Evolutionary conservation across 2,113 vertebrate genomes (phyloP), one percentile per base, ranked within the genome.

Genomic region (Hippocampus guttulatus): DNA sequence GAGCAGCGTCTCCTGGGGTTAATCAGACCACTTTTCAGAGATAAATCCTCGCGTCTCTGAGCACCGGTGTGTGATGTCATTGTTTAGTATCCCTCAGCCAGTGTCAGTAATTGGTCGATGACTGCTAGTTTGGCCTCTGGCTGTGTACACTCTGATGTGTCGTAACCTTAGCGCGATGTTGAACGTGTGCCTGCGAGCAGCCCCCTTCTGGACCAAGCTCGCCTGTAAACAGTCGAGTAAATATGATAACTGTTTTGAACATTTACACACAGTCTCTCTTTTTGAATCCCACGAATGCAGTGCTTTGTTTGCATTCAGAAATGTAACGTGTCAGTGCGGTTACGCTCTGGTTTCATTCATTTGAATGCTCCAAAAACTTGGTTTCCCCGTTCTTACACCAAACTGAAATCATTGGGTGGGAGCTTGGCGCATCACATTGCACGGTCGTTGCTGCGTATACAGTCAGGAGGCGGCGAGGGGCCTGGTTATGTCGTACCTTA

Each of bases 71-170:
- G 52, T 89, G 87, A 89, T 86, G 84, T 91, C 88, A 89, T 92
- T 90, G 88, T 89, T 88, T 90, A 90, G 88, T 82, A 89, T 90
- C 81, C 80, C 68, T 70, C 78, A 66, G 81, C 76, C 77, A 73
- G 76, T 78, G 84, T 84, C 81, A 5, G 82, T 83, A 83, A 84
- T 85, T 54, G 75, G 65, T 71, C 82, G 71, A 74, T 83, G 81
- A 83, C 85, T 65, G 78, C 64, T 81, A 69, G 67, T 72, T 75
- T 58, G 33, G 69, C 67, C 21, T 77, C 80, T 84, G 85, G 80
- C 41, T 10, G 69, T 72, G 64, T 71, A 71, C 75, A 66, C 71
- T 55, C 47, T 75, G 75, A 77, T 74, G 79, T 76, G 83, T 78
- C 18, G 8, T 64, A 66, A 81, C 73, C 70, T 61, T 69, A 78